Evolutionary conservation across 1,140 invertebrate species (phyloP).

Genomic region (Caenorhabditis tropicalis): DNA sequence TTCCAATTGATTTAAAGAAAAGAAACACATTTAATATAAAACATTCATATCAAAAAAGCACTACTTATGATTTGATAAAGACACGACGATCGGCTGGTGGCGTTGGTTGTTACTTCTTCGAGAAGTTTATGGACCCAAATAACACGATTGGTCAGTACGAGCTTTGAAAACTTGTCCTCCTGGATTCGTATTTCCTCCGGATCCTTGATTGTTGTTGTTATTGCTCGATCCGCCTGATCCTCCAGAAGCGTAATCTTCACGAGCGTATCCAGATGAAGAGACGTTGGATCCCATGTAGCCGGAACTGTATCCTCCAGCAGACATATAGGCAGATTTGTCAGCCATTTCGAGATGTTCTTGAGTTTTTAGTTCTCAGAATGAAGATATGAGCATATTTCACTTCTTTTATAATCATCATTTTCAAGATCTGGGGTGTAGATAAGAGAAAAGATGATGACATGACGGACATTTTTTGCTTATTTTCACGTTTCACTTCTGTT

Average conservation of each 20-base stretch:
- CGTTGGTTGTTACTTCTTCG: background rate
- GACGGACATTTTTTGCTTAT: background rate
- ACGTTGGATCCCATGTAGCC: slow-evolving; percentile 29
- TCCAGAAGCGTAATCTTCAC: slow-evolving; percentile 18
- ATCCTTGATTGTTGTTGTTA: slow-evolving; percentile 22
- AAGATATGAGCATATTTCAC: too few relatives aligned
- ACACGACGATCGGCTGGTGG: slow-evolving; percentile 30
- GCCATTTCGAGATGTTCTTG: slow-evolving; percentile 32
- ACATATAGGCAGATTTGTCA: slow-evolving; percentile 43
- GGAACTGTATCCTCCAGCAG: slow-evolving; percentile 33
- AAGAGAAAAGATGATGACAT: background rate
- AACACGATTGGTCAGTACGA: slow-evolving; percentile 26
- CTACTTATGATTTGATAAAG: background rate
- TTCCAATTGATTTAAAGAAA: too few relatives aligned
- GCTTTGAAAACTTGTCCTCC: slow-evolving; percentile 32
- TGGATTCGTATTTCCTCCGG: slow-evolving; percentile 25
- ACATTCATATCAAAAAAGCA: slow-evolving; percentile 18
- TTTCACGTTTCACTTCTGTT: background rate
- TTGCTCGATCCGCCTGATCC: background rate
- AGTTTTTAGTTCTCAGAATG: slow-evolving; percentile 25
- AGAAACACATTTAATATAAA: background rate
- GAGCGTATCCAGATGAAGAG: slow-evolving; percentile 29
- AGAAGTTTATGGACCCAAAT: slow-evolving; percentile 10
- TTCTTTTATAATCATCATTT: background rate
- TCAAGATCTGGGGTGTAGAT: background rate